Evolutionary conservation across 2,888 invertebrate species (phyloP), one percentile per base, ranked within the genome.

Genomic region (Oeneis ivallda): DNA sequence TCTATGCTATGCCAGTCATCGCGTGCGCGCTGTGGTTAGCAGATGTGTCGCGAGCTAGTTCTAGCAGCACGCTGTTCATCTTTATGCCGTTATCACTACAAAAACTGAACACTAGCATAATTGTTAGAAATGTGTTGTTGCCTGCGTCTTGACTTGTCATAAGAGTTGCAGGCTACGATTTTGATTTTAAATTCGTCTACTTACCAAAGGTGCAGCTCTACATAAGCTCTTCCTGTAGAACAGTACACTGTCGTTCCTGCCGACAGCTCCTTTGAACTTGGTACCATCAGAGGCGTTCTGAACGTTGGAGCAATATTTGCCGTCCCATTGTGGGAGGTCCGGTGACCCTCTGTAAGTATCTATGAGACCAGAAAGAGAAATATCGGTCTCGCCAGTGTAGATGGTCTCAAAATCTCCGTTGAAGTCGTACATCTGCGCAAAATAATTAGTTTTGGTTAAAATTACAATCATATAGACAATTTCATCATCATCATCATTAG

Each of bases 201-300:
- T 93, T 79, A 96, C 96, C 93, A 97, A 87, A 56, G 92, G 93
- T 34, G 96, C 95, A n/a, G 96, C 94, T 66, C 98, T 92, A 82
- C 98, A 98, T 77, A 98, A 93, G 79, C 97, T 97, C 81, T 96
- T 96, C 68, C 97, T 93, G 84, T 94, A 98, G 85, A 98, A 96
- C 66, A 94, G 82, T 0, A 97, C 82, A 0, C 93, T 93, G 13
- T 96, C 95, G 68, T 96, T 95, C 13, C 92, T 93, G 32, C 91
- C 77, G 0, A 97, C 92, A 60, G 94, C 94, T 13, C 96, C 95
- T 19, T 93, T 93, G 83, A 97, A 98, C 82, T 97, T 97, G 15
- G 96, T 95, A 1, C 97, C 98, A 79, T 98, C 98, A 0, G 97
- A 97, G 0, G 96, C 94, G 32, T 94, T 93, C 67, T 94, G 93